phyloP scores from a whole-genome alignment of 2,113 vertebrate genomes.

The Ranitomeya variabilis region DNA sequence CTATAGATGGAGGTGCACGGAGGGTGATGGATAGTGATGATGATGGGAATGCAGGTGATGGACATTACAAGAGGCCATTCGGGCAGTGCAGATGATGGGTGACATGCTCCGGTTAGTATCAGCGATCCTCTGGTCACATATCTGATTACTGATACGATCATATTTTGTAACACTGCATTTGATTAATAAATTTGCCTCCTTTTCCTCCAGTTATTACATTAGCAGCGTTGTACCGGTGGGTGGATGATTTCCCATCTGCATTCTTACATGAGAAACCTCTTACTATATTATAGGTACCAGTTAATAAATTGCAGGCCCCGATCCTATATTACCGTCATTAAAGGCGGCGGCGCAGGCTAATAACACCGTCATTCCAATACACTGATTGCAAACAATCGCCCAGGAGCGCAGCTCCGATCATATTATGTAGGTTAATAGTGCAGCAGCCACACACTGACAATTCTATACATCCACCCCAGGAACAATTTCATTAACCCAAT shows the following conservation, averaged over 20 bases:
- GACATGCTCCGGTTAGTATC: too few species aligned
- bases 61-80: too few species aligned
- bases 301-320: not conserved
- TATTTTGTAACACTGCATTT: too few species aligned
- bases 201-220: not conserved
- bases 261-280: not conserved
- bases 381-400: not conserved
- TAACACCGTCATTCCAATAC: not conserved
- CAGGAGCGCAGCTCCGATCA: not conserved
- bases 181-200: not conserved
- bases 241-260: not conserved
- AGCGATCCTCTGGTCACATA: too few species aligned
- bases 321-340: not conserved
- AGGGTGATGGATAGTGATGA: too few species aligned
- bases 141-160: too few species aligned
- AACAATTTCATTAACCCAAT: not conserved
- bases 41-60: too few species aligned
- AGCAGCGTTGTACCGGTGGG: not conserved
- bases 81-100: too few species aligned
- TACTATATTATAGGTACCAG: not conserved
- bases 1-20: too few species aligned
- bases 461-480: not conserved
- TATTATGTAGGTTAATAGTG: conserved; percentile 13
- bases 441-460: not conserved
- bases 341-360: not conserved